These are phyloP conservation scores for Beris morrisii DNA, from an alignment of 2,888 invertebrate species.

Conservation along the genomic window DNA sequence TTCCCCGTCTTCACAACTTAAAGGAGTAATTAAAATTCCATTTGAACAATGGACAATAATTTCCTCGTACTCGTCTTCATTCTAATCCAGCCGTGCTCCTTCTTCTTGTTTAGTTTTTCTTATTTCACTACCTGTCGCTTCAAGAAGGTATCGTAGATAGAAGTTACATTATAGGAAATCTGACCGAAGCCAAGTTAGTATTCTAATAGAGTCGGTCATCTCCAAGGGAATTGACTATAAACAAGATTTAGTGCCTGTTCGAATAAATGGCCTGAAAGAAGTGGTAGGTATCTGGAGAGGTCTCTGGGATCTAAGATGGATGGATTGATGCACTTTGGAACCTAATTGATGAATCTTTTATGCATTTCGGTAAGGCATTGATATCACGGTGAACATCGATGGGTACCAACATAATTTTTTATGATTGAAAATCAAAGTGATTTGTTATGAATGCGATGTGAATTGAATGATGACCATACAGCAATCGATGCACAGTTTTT, in stretches of 20 bases:
- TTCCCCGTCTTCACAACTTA: constrained; percentile 4
- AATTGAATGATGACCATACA: neutral
- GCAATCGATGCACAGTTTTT: neutral
- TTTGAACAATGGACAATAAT: constrained; percentile 28
- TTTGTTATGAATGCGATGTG: constrained; percentile 20
- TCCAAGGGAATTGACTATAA: constrained; percentile 17
- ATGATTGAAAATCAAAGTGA: constrained; percentile 28
- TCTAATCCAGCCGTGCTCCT: neutral
- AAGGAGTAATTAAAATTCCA: constrained; percentile 33
- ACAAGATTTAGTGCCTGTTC: constrained; percentile 21
- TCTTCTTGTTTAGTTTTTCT: neutral
- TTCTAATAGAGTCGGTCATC: neutral
- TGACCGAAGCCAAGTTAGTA: neutral
- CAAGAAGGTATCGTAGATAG: neutral
- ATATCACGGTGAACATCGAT: neutral
- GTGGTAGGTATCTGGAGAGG: constrained; percentile 2
- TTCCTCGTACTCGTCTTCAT: constrained; percentile 21
- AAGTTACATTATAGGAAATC: constrained; percentile 8
- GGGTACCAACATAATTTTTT: neutral
- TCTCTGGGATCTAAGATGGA: constrained; percentile 18
- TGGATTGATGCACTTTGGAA: constrained; percentile 25
- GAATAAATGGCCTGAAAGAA: constrained; percentile 5
- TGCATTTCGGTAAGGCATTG: constrained; percentile 5
- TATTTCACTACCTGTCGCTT: neutral
- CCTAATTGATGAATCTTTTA: constrained; percentile 20